Percentiles rank a stretch among this genome's conserved stretches.
Conservation (phyloP, 2,797 vertebrate species). For the Lates japonicus region DNA sequence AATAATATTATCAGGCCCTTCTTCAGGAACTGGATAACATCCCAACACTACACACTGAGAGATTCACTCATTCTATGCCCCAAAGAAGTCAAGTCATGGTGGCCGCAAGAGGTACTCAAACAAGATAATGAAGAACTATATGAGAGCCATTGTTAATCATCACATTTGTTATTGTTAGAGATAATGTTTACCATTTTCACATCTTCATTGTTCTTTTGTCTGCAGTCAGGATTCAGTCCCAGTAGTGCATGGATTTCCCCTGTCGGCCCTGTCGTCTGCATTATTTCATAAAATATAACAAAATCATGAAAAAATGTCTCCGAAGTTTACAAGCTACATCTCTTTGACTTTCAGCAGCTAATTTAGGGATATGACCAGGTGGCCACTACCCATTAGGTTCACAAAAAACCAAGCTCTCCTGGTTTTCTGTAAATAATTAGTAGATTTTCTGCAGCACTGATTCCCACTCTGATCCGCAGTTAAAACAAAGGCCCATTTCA, state of each 20-base stretch:
- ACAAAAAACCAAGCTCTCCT: slow-evolving; percentile 45
- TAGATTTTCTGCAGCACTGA: slow-evolving; percentile 72
- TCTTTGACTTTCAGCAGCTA: slow-evolving; percentile 27
- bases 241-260: background rate
- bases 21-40: slow-evolving; percentile 43
- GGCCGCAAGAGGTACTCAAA: slow-evolving; percentile 26
- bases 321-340: slow-evolving; percentile 8
- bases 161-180: background rate
- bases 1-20: slow-evolving; percentile 39
- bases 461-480: slow-evolving; percentile 75
- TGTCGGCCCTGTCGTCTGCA: background rate
- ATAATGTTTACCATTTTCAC: background rate
- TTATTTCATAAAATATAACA: slow-evolving; percentile 5
- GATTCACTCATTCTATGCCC: slow-evolving; percentile 20
- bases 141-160: background rate
- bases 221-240: background rate
- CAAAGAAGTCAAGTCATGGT: slow-evolving; percentile 3
- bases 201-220: background rate
- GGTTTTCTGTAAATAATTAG: slow-evolving; percentile 76
- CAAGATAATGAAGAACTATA: background rate
- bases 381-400: slow-evolving; percentile 44
- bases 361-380: slow-evolving; percentile 63
- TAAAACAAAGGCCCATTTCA: slow-evolving; percentile 84
- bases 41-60: slow-evolving; percentile 30
- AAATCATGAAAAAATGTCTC: slow-evolving; percentile 17